Evolutionary conservation across 2,113 vertebrate genomes (phyloP).

Genomic region (Theristicus caerulescens): DNA sequence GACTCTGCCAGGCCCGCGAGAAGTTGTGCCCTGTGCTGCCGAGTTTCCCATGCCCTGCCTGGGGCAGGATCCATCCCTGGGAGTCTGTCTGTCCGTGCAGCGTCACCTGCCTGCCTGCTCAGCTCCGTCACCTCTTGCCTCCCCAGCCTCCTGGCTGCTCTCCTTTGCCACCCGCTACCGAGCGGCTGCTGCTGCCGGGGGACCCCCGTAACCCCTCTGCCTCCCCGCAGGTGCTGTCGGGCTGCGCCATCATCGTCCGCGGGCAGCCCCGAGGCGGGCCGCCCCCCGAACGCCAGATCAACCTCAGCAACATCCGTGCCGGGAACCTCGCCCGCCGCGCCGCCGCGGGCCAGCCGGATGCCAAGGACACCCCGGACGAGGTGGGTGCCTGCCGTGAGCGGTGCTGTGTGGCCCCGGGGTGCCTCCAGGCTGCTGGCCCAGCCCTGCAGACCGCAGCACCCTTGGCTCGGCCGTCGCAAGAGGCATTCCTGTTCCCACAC

Average conservation of each 20-base stretch:
- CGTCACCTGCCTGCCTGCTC: not conserved
- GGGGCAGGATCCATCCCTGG: not conserved
- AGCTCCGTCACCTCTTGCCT: accelerated
- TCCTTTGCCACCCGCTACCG: not conserved
- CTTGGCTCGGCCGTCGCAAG: accelerated
- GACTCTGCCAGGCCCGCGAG: accelerated
- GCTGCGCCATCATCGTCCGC: conserved; percentile 96
- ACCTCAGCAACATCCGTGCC: conserved; percentile 94
- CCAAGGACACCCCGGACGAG: conserved; percentile 91
- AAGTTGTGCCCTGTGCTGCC: not conserved
- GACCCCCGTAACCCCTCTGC: not conserved
- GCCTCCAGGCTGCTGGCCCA: not conserved
- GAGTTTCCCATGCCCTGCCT: not conserved
- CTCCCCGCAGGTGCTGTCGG: conserved; percentile 86
- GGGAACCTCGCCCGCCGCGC: conserved; percentile 89
- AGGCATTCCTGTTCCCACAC: not conserved
- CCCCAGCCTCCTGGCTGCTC: not conserved
- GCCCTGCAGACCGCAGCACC: not conserved
- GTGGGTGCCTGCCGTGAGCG: conserved; percentile 52
- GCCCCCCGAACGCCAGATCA: conserved; percentile 94
- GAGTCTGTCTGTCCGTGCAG: accelerated
- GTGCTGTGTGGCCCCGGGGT: accelerated
- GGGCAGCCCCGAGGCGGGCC: conserved; percentile 94
- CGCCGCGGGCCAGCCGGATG: conserved; percentile 83
- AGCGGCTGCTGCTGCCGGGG: accelerated